Evolutionary conservation across 2,888 invertebrate genomes (phyloP).

Genomic region (Oxycera nigricornis): DNA sequence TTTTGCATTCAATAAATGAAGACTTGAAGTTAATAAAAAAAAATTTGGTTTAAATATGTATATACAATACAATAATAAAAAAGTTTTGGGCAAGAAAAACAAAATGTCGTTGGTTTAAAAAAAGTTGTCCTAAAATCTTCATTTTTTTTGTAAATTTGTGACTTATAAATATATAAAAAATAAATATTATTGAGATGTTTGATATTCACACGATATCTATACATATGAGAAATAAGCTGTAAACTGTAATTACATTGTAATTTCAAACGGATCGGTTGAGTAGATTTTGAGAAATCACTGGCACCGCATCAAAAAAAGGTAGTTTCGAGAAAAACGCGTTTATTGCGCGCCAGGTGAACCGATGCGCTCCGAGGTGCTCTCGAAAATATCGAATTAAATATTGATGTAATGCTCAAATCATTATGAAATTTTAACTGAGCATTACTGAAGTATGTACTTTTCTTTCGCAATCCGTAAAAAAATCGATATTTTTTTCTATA

Average conservation of each 20-base stretch:
- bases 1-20: background rate
- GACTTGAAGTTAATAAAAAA: background rate
- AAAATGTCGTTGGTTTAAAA: background rate
- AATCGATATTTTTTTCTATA: no score
- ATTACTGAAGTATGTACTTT: no score
- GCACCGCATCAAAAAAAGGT: no score
- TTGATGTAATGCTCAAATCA: no score
- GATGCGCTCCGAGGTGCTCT: no score
- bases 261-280: background rate
- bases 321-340: no score
- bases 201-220: background rate
- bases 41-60: background rate
- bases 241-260: no score
- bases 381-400: no score
- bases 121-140: background rate
- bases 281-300: background rate
- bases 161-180: background rate
- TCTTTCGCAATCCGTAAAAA: no score
- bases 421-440: no score
- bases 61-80: no score
- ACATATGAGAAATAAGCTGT: background rate
- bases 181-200: background rate
- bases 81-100: background rate
- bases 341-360: no score
- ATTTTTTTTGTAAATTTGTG: background rate